phyloP scores from a whole-genome alignment of 2,797 vertebrate genomes.

The Gadopsis marmoratus region DNA sequence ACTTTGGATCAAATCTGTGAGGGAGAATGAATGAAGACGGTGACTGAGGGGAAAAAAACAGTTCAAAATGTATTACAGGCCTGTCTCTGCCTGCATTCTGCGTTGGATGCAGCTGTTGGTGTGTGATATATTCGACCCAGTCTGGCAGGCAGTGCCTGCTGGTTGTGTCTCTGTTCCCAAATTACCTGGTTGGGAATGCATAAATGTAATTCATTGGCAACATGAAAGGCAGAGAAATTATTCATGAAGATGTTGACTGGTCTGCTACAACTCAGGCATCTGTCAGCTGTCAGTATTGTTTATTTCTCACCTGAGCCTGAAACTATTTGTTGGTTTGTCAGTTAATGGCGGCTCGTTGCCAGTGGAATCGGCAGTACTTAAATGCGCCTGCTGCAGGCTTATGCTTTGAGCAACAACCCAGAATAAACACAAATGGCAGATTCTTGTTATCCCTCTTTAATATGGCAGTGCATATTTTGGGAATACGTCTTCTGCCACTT shows the following conservation, averaged over 20 bases:
- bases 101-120: slow-evolving; percentile 47
- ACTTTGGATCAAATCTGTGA: slow-evolving; percentile 34
- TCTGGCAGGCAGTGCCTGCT: slow-evolving; percentile 41
- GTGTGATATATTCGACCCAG: slow-evolving; percentile 57
- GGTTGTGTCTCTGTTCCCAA: slow-evolving; percentile 53
- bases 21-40: slow-evolving; percentile 41
- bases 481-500: slow-evolving; percentile 48
- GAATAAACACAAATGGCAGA: slow-evolving; percentile 66
- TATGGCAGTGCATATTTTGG: slow-evolving; percentile 47
- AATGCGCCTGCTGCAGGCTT: slow-evolving; percentile 63
- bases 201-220: slow-evolving; percentile 67
- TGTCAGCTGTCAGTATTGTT: slow-evolving; percentile 80
- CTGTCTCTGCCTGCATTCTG: slow-evolving; percentile 25
- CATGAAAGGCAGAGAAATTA: slow-evolving; percentile 71
- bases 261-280: slow-evolving; percentile 67
- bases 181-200: slow-evolving; percentile 66
- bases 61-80: slow-evolving; percentile 49
- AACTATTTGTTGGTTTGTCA: slow-evolving; percentile 75
- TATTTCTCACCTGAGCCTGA: slow-evolving; percentile 75
- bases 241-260: slow-evolving; percentile 68
- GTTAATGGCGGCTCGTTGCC: slow-evolving; percentile 59
- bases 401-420: slow-evolving; percentile 63
- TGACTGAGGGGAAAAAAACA: slow-evolving; percentile 25
- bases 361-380: slow-evolving; percentile 59
- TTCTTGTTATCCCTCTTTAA: slow-evolving; percentile 63